These are phyloP conservation scores for Nephila pilipes DNA, from an alignment of 1,140 invertebrate genomes.

Conservation along the genomic window DNA sequence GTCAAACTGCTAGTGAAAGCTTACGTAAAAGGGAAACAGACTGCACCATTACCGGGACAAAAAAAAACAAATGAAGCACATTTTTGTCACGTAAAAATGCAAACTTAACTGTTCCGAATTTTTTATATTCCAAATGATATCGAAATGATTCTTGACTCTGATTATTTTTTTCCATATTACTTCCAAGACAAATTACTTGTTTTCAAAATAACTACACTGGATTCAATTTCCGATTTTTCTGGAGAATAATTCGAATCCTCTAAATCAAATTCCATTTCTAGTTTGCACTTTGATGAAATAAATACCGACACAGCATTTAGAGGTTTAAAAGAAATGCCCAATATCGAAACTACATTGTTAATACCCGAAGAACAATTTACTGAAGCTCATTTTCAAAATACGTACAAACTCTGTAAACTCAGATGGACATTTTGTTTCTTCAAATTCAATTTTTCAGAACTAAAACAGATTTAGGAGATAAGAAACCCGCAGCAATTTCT, in stretches of 20 bases:
- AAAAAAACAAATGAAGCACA: no score
- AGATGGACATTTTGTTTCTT: no score
- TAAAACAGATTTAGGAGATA: not conserved
- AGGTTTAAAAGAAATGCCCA: not conserved
- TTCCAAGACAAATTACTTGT: not conserved
- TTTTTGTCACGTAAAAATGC: no score
- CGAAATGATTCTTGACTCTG: not conserved
- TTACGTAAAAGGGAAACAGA: no score
- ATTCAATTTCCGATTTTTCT: constrained; percentile 6
- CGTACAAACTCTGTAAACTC: no score
- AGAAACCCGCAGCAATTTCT: not conserved
- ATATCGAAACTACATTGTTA: not conserved
- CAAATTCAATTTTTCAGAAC: not conserved
- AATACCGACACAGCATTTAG: not conserved
- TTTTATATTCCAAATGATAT: not conserved
- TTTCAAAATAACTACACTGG: not conserved
- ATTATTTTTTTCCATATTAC: constrained; percentile 10
- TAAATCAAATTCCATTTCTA: not conserved
- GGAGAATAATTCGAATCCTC: not conserved
- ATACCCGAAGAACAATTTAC: not conserved
- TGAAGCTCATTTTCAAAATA: no score
- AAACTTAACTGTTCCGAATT: not conserved
- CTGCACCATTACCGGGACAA: no score
- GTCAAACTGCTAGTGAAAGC: no score
- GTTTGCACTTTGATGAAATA: not conserved